Evolutionary conservation across 2,113 vertebrate genomes (phyloP), one percentile per base, ranked within the genome.

Genomic region (Callospermophilus lateralis): DNA sequence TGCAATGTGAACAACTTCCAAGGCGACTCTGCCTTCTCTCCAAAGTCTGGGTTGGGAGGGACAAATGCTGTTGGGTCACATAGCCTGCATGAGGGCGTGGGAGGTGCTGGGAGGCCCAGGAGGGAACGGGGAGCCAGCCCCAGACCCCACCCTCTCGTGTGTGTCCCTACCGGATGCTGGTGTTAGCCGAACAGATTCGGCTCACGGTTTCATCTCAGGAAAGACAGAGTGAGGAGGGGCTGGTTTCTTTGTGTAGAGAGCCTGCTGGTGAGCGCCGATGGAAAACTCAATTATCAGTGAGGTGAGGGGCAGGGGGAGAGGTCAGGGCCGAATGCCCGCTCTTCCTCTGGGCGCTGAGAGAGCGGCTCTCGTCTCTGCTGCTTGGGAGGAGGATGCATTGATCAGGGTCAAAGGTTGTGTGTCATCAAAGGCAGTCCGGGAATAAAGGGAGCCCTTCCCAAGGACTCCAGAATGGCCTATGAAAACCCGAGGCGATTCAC

Each of bases 311-410:
- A 94, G 95, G 97, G 95, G 53, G 77, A 95, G 95, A 96, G 97
- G 97, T 97, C 97, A 97, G 97, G 95, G 95, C 97, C 93, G 39
- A 34, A 32, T 61, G 95, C 86, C 81, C 1, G 84, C 94, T 94
- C 94, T 96, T 98, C 97, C 97, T 96, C 96, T 96, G 95, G 97
- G 97, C 88, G 89, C 96, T 96, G 96, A 96, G 95, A 96, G 97
- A 96, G 77, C 9, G 1, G 63, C 80, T 92, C 96, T 96, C 55
- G 65, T 84, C 91, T 84, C 89, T 20, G 65, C 20, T 19, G 87
- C 95, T 84, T 22, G 37, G 92, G 95, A 85, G 94, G 77, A 89
- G 95, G 96, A 39, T 76, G 94, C 97, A 96, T 95, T 96, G 97
- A 95, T 95, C 93, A 97, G 97, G 95, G 97, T 97, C 96, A 96